These are phyloP conservation scores for Aproaerema taeniolella DNA, from an alignment of 2,888 invertebrate species.

Conservation along the genomic window DNA sequence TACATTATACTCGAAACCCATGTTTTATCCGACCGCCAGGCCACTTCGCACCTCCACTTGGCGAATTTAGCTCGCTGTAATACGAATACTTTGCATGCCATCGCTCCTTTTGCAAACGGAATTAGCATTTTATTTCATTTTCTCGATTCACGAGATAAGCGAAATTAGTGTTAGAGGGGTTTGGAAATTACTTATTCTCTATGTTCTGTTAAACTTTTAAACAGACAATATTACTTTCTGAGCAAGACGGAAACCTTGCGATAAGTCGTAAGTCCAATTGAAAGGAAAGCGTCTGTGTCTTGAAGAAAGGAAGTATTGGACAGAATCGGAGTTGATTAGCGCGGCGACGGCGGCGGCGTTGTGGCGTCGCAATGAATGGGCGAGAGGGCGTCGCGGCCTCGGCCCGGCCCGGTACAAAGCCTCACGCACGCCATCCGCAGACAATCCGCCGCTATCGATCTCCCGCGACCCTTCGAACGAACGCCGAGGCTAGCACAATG, in stretches of 20 bases:
- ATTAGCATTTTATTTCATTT: no score
- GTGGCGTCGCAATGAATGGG: constrained; percentile 43
- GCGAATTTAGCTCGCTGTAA: constrained; percentile 34
- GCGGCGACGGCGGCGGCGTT: no score
- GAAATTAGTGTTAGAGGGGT: no score
- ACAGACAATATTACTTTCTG: no score
- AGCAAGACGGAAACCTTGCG: no score
- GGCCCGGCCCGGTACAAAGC: constrained; percentile 51
- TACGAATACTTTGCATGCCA: constrained; percentile 1
- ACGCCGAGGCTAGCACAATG: constrained; percentile 73
- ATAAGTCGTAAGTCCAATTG: no score
- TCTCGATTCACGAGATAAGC: no score
- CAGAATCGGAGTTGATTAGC: constrained; percentile 54
- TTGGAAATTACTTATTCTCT: no score
- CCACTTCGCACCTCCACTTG: constrained; percentile 42
- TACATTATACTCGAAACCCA: constrained; percentile 69
- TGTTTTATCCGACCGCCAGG: constrained; percentile 50
- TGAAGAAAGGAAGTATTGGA: constrained; percentile 19
- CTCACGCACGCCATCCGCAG: constrained; percentile 67
- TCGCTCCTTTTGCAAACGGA: not conserved
- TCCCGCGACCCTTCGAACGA: constrained; percentile 73
- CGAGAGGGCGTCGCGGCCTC: constrained; percentile 24
- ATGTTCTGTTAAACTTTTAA: no score
- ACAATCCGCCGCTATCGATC: constrained; percentile 73
- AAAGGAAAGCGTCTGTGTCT: no score